Evolutionary conservation across 2,113 vertebrate species (phyloP), one percentile per base, ranked within the genome.

Genomic region (Rhabdornis inornatus): DNA sequence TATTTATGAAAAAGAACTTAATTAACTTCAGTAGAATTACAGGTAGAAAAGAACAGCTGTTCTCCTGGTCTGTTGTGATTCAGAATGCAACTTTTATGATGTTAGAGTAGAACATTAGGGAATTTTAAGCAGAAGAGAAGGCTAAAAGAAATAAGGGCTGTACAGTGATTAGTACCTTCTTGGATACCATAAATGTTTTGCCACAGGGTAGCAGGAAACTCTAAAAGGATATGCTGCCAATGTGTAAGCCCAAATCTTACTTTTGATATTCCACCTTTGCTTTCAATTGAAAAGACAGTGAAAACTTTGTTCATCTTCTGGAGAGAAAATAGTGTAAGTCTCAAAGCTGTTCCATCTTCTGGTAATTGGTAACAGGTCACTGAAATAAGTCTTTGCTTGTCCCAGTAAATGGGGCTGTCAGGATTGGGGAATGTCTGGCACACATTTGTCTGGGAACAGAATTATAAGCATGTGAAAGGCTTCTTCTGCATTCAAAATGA

Each of bases 1-100:
- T 93, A 92, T 76, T 97, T 97, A 95, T 63, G 72, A 93, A 79
- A 93, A 95, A 91, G 53, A 90, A 95, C 91, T 86, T 94, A 95
- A 92, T 95, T 96, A 97, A 89, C 84, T 95, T 94, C 49, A 79
- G 25, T 88, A 86, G 75, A 72, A 94, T 77, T 95, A 83, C 44
- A 74, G 17, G 68, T 30, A 42, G 50, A 93, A 90, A 63, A 94
- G 83, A 97, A 66, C 83, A 94, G 86, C 91, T 94, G 80, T 82
- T 97, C 88, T 94, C 25, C 37, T 90, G 28, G 55, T 90, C 87
- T 83, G 63, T 4, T 91, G 93, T 82, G 92, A 97, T 87, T 92
- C 45, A 72, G 82, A 92, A 78, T 83, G 52, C 94, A 93, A 90
- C 35, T 79, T 94, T 40, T 72, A 45, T 85, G 61, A n/a, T 86